Conservation (phyloP, 1,140 invertebrate genomes). For the Helicorthomorpha holstii region DNA sequence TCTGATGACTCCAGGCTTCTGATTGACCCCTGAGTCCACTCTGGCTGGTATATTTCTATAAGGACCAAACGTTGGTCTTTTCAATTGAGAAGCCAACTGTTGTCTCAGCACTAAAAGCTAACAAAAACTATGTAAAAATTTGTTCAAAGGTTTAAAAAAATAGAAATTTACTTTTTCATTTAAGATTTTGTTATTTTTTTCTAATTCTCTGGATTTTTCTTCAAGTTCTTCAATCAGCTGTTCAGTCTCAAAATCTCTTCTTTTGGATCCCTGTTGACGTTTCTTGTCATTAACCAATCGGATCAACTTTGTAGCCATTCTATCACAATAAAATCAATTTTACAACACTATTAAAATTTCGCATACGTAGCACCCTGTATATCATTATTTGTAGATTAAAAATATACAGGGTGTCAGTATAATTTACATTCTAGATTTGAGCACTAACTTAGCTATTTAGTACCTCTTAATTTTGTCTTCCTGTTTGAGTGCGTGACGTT, state of each 20-base stretch:
- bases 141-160: neutral
- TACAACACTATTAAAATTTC: too few species aligned
- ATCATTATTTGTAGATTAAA: neutral
- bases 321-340: too few species aligned
- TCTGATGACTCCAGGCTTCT: too few species aligned
- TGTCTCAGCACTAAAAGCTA: slow-evolving; percentile 25
- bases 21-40: slow-evolving; percentile 23
- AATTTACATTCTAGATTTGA: too few species aligned
- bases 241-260: slow-evolving; percentile 25
- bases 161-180: slow-evolving; percentile 25
- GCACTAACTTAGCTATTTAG: neutral
- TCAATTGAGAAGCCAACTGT: slow-evolving; percentile 18
- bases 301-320: slow-evolving; percentile 29
- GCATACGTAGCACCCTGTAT: neutral
- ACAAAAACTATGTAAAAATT: slow-evolving; percentile 10
- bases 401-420: neutral
- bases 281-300: slow-evolving; percentile 28
- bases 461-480: slow-evolving; percentile 33
- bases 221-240: slow-evolving; percentile 27
- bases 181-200: slow-evolving; percentile 25
- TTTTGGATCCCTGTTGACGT: slow-evolving; percentile 21
- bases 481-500: slow-evolving; percentile 30
- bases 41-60: slow-evolving; percentile 22
- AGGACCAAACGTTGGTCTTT: slow-evolving; percentile 14
- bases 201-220: slow-evolving; percentile 23